Base-by-base conservation (phyloP, 2,888 invertebrate genomes). In the Branchellion lobata region DNA sequence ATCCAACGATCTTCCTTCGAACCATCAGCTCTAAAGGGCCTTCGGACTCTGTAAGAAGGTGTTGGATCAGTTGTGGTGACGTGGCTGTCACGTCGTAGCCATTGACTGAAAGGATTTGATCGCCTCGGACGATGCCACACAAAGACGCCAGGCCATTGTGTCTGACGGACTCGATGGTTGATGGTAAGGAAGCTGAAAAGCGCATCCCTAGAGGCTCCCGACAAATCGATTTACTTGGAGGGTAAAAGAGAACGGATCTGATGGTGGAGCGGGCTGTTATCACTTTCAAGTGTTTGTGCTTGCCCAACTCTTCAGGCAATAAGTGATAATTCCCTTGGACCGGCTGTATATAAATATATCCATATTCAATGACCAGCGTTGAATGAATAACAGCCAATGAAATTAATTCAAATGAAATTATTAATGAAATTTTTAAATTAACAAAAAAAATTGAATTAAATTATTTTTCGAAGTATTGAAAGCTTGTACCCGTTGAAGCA, bases 241-340 rank as follows among this genome's bases (percentile, higher is more conserved):
- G 61, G 61, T 57, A 57, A n/a, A 18, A 57, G 5, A 57, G 11
- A 8, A 57, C 61, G 14, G 61, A n/a, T 57, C 61, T 8, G 21
- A 57, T 57, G 21, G 61, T 57, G n/a, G 14, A 57, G 24, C 21
- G 61, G 21, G 11, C 61, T 24, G 61, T 57, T 5, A 57, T 24
- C 3, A 57, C 61, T n/a, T 57, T 57, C 24, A 57, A n/a, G 24
- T 57, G 61, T 24, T 57, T 57, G 21, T n/a, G 3, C 3, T 18
- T 57, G 21, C 61, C 61, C 21, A 57, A n/a, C n/a, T 57, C 61
- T 57, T 57, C 21, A 5, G 61, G 61, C 24, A 57, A n/a, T n/a
- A 57, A 57, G 24, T 57, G 61, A 57, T 57, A 57, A n/a, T 57
- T 57, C 3, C 61, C 61, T 57, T n/a, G n/a, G 3, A 57, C n/a